phyloP scores from a whole-genome alignment of 1,140 invertebrate genomes.

The Galleria mellonella region DNA sequence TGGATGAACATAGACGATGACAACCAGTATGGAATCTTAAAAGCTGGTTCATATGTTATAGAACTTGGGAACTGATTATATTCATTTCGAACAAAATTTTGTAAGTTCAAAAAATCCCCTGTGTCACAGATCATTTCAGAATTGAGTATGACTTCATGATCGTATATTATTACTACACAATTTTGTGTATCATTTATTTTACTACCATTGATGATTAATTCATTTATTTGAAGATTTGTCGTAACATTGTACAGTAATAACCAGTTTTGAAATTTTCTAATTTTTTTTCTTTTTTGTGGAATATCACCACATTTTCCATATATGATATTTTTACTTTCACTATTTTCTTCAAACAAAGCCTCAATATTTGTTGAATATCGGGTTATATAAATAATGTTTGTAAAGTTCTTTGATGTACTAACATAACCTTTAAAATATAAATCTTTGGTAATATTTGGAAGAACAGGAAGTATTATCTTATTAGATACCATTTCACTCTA shows the following conservation, averaged over 20 bases:
- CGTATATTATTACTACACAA: constrained; percentile 45
- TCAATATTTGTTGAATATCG: constrained; percentile 20
- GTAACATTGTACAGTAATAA: constrained; percentile 12
- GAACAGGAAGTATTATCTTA: constrained; percentile 36
- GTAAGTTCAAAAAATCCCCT: constrained; percentile 33
- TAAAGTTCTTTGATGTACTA: constrained; percentile 7
- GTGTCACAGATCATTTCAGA: constrained; percentile 34
- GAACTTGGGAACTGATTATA: constrained; percentile 5
- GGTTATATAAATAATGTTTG: constrained; percentile 32
- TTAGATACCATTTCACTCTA: neutral
- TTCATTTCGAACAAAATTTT: constrained; percentile 32
- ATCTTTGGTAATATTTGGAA: constrained; percentile 14
- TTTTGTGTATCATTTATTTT: constrained; percentile 17
- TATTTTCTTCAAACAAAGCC: constrained; percentile 9
- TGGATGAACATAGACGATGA: constrained; percentile 48
- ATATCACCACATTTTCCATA: constrained; percentile 21
- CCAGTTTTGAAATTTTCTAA: constrained; percentile 12
- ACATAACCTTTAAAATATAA: constrained; percentile 41
- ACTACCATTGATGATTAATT: constrained; percentile 30
- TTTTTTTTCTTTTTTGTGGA: constrained; percentile 11
- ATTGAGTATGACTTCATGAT: constrained; percentile 37
- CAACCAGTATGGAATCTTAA: constrained; percentile 28
- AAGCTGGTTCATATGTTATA: constrained; percentile 9
- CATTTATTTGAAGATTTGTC: constrained; percentile 18
- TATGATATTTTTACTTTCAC: constrained; percentile 19